These are phyloP conservation scores for Pelobates cultripes DNA, from an alignment of 2,797 vertebrate genomes.

Conservation along the genomic window DNA sequence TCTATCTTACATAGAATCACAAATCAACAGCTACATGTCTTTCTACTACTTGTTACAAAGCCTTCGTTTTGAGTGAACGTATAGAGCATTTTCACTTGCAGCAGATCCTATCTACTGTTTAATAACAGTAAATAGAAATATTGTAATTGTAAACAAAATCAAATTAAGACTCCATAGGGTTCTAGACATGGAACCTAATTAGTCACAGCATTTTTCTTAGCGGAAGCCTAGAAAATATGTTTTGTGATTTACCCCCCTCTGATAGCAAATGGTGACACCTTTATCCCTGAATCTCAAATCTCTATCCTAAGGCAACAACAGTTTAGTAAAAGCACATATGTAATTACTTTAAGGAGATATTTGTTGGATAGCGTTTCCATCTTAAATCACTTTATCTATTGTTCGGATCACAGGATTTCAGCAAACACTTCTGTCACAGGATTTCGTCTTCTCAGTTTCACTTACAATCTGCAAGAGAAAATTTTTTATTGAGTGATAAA, in stretches of 20 bases:
- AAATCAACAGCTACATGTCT: too few species aligned
- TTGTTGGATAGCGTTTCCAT: not conserved
- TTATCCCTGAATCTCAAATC: not conserved
- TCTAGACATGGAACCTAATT: not conserved
- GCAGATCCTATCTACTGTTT: too few species aligned
- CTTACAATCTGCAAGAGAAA: too few species aligned
- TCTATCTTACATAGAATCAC: too few species aligned
- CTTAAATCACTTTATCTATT: too few species aligned
- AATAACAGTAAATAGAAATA: not conserved
- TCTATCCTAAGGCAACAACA: conserved; percentile 6
- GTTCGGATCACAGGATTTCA: too few species aligned
- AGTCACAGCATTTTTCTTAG: not conserved
- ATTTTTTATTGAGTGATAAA: conserved; percentile 21
- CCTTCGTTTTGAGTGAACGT: too few species aligned
- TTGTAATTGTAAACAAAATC: not conserved
- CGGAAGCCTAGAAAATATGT: not conserved
- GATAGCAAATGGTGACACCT: not conserved
- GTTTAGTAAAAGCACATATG: conserved; percentile 1
- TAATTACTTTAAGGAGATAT: not conserved
- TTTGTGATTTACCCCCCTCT: not conserved
- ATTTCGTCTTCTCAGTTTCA: not conserved
- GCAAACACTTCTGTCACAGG: too few species aligned
- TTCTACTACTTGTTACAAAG: too few species aligned
- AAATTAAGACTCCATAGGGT: not conserved
- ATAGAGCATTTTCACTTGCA: too few species aligned